Evolutionary conservation across 2,797 vertebrate species (phyloP), one percentile per base, ranked within the genome.

Genomic region (Myotis pilosus): DNA sequence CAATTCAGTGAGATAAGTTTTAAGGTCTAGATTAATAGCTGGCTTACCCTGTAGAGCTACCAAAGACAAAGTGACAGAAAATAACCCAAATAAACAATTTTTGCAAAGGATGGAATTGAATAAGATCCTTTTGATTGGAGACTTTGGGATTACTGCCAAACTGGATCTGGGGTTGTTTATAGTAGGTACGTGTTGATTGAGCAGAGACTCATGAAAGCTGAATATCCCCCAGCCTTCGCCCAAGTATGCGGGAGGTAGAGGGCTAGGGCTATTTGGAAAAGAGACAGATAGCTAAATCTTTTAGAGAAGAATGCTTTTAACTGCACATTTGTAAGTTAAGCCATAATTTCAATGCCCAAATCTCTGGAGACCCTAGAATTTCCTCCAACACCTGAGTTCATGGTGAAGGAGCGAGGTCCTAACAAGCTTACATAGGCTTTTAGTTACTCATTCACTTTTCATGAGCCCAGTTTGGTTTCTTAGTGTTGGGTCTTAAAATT

Each of bases 171-270:
- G 95, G 93, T 91, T 98, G 95, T 98, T 98, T 98, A 94, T 96
- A 98, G 96, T 96, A 97, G 38, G 89, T 97, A 94, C 51, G 92
- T 98, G 97, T 97, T 98, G 98, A 98, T 79, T 97, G 97, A 98
- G 88, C 76, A 97, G 95, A 96, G 88, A 74, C 93, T 47, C 91
- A 72, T 96, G 93, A 97, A 97, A 97, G 87, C 87, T 96, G 62
- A 92, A 87, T 92, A 94, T 62, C 38, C 76, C 91, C 36, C 36
- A 93, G 0, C 38, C 62, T 94, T 78, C 89, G 94, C 96, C 92
- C 96, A 98, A 95, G 22, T 97, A 93, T 82, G 92, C 88, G 81
- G 83, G 94, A 69, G 94, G 75, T 55, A 82, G 72, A 86, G 53
- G 78, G 33, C 57, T 87, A n/a, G 66, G 38, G 41, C 91, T 96